A percentile compares a stretch with the other conserved stretches of the same genome.
phyloP scores from a whole-genome alignment of 2,797 vertebrate species.

The Acrocephalus scirpaceus region DNA sequence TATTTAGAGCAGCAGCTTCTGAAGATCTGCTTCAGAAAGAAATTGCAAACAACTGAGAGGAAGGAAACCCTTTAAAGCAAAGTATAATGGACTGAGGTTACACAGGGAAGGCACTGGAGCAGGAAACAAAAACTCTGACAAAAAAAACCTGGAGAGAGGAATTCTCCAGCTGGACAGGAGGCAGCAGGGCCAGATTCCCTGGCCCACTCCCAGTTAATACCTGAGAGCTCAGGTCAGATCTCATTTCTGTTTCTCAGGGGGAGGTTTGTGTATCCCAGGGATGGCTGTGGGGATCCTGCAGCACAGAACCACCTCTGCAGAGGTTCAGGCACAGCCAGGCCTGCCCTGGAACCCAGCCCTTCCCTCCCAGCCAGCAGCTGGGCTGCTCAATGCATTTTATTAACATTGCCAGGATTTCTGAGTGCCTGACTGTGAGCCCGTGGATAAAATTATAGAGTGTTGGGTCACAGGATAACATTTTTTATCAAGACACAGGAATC shows the following conservation, averaged over 20 bases:
- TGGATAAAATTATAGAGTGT: not conserved
- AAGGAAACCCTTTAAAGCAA: slow-evolving; percentile 17
- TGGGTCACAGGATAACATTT: not conserved
- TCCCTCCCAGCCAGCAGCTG: not conserved
- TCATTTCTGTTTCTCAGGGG: not conserved
- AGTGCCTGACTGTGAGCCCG: not conserved
- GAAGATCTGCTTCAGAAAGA: not conserved
- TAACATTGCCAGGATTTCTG: not conserved
- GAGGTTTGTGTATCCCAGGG: not conserved
- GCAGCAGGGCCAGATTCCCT: not conserved
- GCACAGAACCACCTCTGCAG: not conserved
- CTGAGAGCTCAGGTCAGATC: not conserved
- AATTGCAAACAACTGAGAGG: not conserved
- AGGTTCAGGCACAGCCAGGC: not conserved
- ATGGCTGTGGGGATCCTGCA: not conserved
- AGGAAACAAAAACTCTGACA: not conserved
- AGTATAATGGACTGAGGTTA: not conserved
- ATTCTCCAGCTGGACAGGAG: not conserved
- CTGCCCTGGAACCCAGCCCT: rapidly evolving
- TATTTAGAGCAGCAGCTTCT: not conserved
- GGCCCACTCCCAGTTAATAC: rapidly evolving
- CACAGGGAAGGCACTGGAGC: not conserved
- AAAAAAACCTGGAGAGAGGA: not conserved
- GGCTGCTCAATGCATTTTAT: not conserved
- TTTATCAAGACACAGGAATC: slow-evolving; percentile 19